phyloP scores from a whole-genome alignment of 2,888 invertebrate species.

The Lycocerus yunnanus region DNA sequence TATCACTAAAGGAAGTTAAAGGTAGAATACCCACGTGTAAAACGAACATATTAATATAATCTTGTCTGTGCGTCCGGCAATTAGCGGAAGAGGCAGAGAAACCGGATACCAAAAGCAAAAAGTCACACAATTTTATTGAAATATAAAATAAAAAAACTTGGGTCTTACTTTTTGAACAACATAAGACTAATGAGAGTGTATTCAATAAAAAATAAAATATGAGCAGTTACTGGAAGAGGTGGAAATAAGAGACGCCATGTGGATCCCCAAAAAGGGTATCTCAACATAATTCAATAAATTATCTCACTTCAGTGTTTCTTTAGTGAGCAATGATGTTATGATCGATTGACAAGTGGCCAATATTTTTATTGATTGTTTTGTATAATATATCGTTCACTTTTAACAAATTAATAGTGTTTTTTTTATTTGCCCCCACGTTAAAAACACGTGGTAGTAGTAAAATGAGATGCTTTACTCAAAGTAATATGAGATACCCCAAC shows the following conservation, averaged over 20 bases:
- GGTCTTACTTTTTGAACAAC: not conserved
- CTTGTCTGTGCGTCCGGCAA: not conserved
- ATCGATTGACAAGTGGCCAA: no score
- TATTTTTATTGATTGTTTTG: not conserved
- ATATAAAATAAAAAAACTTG: not conserved
- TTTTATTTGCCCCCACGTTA: not conserved
- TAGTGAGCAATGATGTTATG: no score
- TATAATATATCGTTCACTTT: not conserved
- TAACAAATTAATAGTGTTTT: not conserved
- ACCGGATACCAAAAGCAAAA: not conserved
- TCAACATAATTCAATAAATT: no score
- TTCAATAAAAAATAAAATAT: not conserved
- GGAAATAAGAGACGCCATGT: not conserved
- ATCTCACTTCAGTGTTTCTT: no score
- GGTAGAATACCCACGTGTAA: not conserved
- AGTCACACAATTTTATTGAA: not conserved
- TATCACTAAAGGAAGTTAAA: not conserved
- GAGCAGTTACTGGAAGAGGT: no score
- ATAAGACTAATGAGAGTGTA: not conserved
- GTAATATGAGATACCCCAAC: not conserved
- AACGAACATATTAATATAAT: not conserved
- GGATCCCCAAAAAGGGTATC: not conserved
- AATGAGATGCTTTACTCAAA: not conserved
- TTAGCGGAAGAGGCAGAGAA: not conserved
- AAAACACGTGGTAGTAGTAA: not conserved